Conservation (phyloP, 2,797 vertebrate species). For the Coccyzus lansbergi region DNA sequence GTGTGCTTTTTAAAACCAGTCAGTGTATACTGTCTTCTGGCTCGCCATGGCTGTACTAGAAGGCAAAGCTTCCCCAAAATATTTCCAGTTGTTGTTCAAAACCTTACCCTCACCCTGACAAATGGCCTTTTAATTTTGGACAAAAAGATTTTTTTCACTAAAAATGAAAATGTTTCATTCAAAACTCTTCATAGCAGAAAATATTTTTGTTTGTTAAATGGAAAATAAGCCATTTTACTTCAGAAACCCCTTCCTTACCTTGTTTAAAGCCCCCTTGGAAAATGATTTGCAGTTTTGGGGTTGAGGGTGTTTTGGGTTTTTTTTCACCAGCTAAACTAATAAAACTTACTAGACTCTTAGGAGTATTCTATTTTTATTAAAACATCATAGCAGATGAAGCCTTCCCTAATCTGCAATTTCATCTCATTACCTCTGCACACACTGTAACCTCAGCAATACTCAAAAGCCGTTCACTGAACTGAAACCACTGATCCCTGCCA, state of each 20-base stretch:
- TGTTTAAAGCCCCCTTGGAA: neutral
- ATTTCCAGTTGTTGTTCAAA: neutral
- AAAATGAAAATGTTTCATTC: neutral
- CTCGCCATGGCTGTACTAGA: neutral
- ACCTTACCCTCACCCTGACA: accelerated
- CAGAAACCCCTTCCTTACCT: neutral
- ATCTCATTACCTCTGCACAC: neutral
- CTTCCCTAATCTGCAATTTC: neutral
- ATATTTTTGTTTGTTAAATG: neutral
- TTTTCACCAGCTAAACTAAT: neutral
- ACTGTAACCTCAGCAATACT: neutral
- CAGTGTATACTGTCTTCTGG: neutral
- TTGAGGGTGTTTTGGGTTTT: neutral
- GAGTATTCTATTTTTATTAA: neutral
- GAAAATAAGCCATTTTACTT: neutral
- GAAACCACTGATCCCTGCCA: neutral
- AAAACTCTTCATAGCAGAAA: neutral
- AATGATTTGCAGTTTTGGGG: neutral
- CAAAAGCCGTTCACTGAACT: neutral
- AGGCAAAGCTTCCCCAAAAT: neutral
- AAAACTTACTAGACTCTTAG: neutral
- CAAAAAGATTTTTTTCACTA: neutral
- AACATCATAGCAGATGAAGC: neutral
- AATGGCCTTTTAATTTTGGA: neutral
- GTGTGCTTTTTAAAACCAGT: neutral